Base-by-base conservation (phyloP, 2,797 vertebrate species). In the Lepidocolaptes lacrymiger region DNA sequence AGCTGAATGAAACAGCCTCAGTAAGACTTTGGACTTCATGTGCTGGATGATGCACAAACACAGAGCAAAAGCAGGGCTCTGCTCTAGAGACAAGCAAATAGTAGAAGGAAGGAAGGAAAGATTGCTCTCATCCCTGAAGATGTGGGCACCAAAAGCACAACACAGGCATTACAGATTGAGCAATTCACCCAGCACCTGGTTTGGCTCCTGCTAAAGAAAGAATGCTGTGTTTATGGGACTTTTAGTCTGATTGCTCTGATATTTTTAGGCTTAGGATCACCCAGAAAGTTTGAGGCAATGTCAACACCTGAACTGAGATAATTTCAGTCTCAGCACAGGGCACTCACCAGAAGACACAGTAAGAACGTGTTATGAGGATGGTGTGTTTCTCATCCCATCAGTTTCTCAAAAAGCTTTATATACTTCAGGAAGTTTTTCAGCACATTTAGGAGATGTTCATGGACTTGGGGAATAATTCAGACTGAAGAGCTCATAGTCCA, bases 201-300 rank as follows among this genome's bases (percentile, higher is more conserved):
- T 91, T 85, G 75, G 75, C 49, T 83, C 44, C 68, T 92, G 56
- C 36, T 62, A 78, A 55, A 68, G 74, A 77, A 88, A 72, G 19
- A 44, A 52, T 61, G 23, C 15, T 74, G 22, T 76, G 44, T 88
- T 85, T 58, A 43, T 46, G 41, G 44, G 32, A 80, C 41, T 46
- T 44, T 68, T 54, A 54, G 46, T 49, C 21, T 7, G 1, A 67
- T 3, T 82, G 62, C 51, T 93, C 30, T 58, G 36, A 39, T 52
- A 79, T 59, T 87, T 87, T 80, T 84, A 30, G 10, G n/a, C 51
- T 76, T 89, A 94, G 43, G 36, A 55, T 83, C 54, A 80, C 8
- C 8, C 69, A 67, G 52, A 79, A 83, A 77, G 19, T 46, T 63
- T 74, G 61, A 88, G 55, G 36, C 36, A 49, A 27, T 39, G 43